These are phyloP conservation scores for Platycercus adscitus DNA, from an alignment of 2,113 vertebrate genomes.

Conservation along the genomic window DNA sequence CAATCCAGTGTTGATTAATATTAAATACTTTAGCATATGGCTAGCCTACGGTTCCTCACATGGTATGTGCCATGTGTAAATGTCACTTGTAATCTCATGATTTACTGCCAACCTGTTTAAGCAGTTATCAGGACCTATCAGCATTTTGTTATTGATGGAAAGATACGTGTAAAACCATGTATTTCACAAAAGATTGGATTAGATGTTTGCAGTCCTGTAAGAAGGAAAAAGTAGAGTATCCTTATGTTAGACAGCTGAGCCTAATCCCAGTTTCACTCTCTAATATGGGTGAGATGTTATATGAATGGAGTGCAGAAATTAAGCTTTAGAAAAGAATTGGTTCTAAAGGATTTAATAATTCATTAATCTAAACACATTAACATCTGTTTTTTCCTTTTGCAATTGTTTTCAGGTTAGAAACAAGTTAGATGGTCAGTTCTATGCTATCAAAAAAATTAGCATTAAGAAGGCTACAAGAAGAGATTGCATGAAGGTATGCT, in stretches of 20 bases:
- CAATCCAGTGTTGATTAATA: background rate
- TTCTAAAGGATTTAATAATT: background rate
- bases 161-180: background rate
- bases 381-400: background rate
- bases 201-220: background rate
- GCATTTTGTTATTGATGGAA: background rate
- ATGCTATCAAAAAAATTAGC: conserved; percentile 96
- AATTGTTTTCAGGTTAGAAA: conserved; percentile 87
- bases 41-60: background rate
- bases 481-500: conserved; percentile 92
- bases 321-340: background rate
- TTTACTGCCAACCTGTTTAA: background rate
- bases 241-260: background rate
- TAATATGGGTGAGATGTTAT: background rate
- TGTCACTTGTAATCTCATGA: background rate
- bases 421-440: conserved; percentile 93
- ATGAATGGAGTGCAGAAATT: background rate
- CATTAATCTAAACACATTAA: background rate
- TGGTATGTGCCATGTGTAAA: background rate
- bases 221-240: background rate
- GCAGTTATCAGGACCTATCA: background rate
- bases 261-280: background rate
- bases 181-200: background rate
- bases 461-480: conserved; percentile 91
- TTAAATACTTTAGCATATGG: background rate